These are phyloP conservation scores for Quadriops clusia DNA, from an alignment of 2,888 invertebrate genomes.

Conservation along the genomic window DNA sequence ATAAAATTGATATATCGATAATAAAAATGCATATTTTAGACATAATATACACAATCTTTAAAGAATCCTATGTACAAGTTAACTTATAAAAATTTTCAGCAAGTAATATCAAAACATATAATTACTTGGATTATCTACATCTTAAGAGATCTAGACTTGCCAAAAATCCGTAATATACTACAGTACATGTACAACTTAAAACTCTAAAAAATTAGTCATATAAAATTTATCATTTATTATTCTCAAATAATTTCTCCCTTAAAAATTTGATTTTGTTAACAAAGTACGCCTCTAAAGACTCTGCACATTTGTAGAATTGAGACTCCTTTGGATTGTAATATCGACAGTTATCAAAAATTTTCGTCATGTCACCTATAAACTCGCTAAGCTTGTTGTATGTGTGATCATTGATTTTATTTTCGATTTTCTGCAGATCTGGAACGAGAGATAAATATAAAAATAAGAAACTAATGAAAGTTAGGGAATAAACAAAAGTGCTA, in stretches of 20 bases:
- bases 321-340: conserved; percentile 94
- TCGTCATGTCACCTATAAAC: conserved; percentile 95
- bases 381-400: conserved; percentile 81
- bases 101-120: conserved; percentile 4
- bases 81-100: neutral
- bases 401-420: conserved; percentile 71
- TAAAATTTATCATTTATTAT: conserved; percentile 24
- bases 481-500: too few species aligned
- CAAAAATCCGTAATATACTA: too few species aligned
- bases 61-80: conserved; percentile 8
- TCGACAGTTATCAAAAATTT: conserved; percentile 97
- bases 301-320: conserved; percentile 92
- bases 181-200: conserved; percentile 1
- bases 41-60: conserved; percentile 15
- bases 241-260: conserved; percentile 70
- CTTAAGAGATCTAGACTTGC: conserved; percentile 3
- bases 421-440: conserved; percentile 87
- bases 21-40: conserved; percentile 16
- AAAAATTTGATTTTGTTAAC: conserved; percentile 85
- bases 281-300: conserved; percentile 89
- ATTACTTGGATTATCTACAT: too few species aligned
- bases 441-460: conserved; percentile 19
- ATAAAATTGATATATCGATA: too few species aligned
- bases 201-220: conserved; percentile 8
- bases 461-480: neutral